Evolutionary conservation across 2,113 vertebrate species (phyloP).

Genomic region (Lethenteron camtschaticum): DNA sequence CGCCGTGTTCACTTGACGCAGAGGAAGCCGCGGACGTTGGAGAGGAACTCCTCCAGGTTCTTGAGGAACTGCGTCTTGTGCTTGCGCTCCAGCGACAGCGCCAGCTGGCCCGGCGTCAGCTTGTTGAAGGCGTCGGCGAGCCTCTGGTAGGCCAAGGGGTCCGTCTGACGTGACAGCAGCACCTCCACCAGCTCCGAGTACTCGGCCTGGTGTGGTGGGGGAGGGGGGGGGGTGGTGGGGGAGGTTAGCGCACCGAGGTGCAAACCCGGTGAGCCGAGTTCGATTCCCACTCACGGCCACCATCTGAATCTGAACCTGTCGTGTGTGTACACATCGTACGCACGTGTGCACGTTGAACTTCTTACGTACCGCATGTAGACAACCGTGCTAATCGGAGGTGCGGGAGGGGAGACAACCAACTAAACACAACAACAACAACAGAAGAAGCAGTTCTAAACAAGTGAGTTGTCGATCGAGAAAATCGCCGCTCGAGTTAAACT

Average conservation of each 20-base stretch:
- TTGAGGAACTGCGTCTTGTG: conserved; percentile 95
- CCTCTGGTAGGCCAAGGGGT: conserved; percentile 82
- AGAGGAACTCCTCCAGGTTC: conserved; percentile 94
- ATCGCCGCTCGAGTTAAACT: too few species aligned
- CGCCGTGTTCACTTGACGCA: conserved; percentile 66
- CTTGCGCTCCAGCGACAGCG: conserved; percentile 83
- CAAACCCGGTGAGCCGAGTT: not conserved
- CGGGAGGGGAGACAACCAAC: too few species aligned
- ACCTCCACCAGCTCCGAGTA: conserved; percentile 84
- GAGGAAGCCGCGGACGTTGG: conserved; percentile 87
- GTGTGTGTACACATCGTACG: too few species aligned
- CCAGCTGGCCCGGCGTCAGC: conserved; percentile 78
- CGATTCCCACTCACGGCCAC: not conserved
- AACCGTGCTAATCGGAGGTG: too few species aligned
- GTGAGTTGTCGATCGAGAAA: too few species aligned
- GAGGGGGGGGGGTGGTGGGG: not conserved
- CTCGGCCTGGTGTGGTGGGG: conserved; percentile 35
- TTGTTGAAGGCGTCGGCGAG: conserved; percentile 92
- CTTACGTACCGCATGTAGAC: too few species aligned
- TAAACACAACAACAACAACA: too few species aligned
- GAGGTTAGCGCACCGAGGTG: not conserved
- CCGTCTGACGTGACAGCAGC: conserved; percentile 68
- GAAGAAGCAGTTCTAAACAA: too few species aligned
- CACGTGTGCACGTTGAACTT: too few species aligned
- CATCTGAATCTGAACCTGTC: not conserved